Evolutionary conservation across 2,888 invertebrate genomes (phyloP).

Genomic region (Stenoptilia bipunctidactyla): DNA sequence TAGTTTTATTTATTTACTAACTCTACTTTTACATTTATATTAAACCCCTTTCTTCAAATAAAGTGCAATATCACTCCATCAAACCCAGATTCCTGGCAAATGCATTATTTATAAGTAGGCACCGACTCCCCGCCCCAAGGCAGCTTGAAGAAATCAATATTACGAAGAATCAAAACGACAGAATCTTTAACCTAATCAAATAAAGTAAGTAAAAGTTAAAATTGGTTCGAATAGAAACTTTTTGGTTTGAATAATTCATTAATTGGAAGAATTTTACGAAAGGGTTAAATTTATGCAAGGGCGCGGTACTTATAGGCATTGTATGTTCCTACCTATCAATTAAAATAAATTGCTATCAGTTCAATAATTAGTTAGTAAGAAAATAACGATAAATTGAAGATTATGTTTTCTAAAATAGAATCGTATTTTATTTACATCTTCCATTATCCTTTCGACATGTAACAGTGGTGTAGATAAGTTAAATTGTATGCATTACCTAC

Average conservation of each 20-base stretch:
- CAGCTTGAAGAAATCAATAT: slow-evolving; percentile 26
- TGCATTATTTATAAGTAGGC: slow-evolving; percentile 32
- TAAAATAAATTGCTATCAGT: too few species aligned
- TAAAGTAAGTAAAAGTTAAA: slow-evolving; percentile 35
- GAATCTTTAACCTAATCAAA: slow-evolving; percentile 37
- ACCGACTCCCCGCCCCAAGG: slow-evolving; percentile 22
- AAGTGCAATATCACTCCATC: slow-evolving; percentile 23
- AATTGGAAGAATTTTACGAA: too few species aligned
- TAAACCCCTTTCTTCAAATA: slow-evolving; percentile 6
- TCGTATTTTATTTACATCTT: too few species aligned
- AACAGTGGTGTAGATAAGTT: too few species aligned
- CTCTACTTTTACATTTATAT: background rate
- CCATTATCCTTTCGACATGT: too few species aligned
- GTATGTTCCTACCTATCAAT: too few species aligned
- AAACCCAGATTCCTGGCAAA: slow-evolving; percentile 20
- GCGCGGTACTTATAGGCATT: too few species aligned
- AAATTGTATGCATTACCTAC: too few species aligned
- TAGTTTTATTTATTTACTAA: too few species aligned
- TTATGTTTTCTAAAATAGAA: too few species aligned
- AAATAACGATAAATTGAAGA: too few species aligned
- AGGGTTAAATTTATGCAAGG: background rate
- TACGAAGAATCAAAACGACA: slow-evolving; percentile 25
- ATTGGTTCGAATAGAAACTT: slow-evolving; percentile 30
- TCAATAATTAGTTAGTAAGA: too few species aligned
- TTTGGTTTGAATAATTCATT: slow-evolving; percentile 35